phyloP scores from a whole-genome alignment of 2,113 vertebrate genomes.

The Lepus americanus region DNA sequence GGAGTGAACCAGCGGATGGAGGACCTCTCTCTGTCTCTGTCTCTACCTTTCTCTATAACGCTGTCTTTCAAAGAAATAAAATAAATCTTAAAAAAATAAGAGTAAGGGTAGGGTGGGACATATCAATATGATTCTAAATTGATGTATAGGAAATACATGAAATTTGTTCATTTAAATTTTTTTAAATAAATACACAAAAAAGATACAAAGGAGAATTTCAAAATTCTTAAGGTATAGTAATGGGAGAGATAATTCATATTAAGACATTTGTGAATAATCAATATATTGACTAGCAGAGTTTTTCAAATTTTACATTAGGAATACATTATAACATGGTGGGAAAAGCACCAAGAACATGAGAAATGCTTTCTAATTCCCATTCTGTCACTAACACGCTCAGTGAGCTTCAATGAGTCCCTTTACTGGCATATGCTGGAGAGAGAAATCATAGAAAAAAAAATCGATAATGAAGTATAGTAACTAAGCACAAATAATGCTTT shows the following conservation, averaged over 20 bases:
- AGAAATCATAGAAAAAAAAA: slow-evolving; percentile 10
- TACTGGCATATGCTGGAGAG: background rate
- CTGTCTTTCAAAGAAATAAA: too few relatives aligned
- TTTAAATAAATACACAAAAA: background rate
- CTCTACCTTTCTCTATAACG: too few relatives aligned
- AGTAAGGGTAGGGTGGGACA: too few relatives aligned
- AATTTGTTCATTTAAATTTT: too few relatives aligned
- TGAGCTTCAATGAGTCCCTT: background rate
- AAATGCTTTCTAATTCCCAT: background rate
- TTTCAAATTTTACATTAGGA: slow-evolving; percentile 12
- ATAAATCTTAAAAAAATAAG: too few relatives aligned
- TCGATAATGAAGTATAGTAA: background rate
- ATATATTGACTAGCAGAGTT: background rate
- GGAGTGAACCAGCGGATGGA: too few relatives aligned
- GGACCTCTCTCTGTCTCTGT: too few relatives aligned
- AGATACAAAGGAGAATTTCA: background rate
- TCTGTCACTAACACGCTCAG: background rate
- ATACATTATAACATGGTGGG: background rate
- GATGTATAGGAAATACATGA: too few relatives aligned
- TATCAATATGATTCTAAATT: too few relatives aligned
- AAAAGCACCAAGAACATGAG: background rate
- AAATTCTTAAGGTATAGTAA: background rate
- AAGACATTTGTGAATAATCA: background rate
- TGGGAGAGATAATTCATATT: background rate
- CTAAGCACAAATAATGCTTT: background rate